phyloP scores from a whole-genome alignment of 2,888 invertebrate genomes.

The Acrobasis repandana region DNA sequence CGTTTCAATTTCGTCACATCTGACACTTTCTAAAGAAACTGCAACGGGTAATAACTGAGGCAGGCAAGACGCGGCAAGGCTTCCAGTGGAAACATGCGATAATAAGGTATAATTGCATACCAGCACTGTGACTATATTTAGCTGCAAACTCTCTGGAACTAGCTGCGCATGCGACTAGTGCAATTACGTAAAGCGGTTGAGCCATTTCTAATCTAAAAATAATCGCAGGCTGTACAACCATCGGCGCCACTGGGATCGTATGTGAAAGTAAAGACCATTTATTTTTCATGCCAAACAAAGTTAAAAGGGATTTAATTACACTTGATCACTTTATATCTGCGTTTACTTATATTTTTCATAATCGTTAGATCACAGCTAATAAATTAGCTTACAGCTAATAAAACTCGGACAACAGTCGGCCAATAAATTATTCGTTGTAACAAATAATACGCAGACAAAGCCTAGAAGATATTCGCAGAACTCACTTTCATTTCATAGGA shows the following conservation, averaged over 20 bases:
- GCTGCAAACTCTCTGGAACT: slow-evolving; percentile 77
- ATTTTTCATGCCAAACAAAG: slow-evolving; percentile 55
- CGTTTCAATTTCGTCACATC: slow-evolving; percentile 76
- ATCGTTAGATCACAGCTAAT: neutral
- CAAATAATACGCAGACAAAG: too few species aligned
- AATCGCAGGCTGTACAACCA: slow-evolving; percentile 79
- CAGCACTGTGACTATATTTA: slow-evolving; percentile 80
- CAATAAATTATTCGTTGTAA: too few species aligned
- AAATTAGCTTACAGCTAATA: neutral
- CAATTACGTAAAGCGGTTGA: slow-evolving; percentile 83
- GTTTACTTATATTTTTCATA: neutral
- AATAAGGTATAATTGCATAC: slow-evolving; percentile 80
- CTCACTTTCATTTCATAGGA: neutral
- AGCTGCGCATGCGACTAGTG: slow-evolving; percentile 77
- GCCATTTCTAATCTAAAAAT: slow-evolving; percentile 84
- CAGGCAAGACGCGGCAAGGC: slow-evolving; percentile 62
- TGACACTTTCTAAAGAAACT: slow-evolving; percentile 80
- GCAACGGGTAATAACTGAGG: slow-evolving; percentile 63
- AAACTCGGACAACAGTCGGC: neutral
- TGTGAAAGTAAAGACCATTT: slow-evolving; percentile 79
- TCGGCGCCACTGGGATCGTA: slow-evolving; percentile 78
- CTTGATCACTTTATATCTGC: slow-evolving; percentile 13
- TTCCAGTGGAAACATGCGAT: slow-evolving; percentile 80
- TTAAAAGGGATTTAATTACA: slow-evolving; percentile 33
- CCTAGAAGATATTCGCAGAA: too few species aligned